Percentiles rank a stretch among this genome's conserved stretches.
Conservation (phyloP, 2,888 invertebrate species). For the Anarsia innoxiella region DNA sequence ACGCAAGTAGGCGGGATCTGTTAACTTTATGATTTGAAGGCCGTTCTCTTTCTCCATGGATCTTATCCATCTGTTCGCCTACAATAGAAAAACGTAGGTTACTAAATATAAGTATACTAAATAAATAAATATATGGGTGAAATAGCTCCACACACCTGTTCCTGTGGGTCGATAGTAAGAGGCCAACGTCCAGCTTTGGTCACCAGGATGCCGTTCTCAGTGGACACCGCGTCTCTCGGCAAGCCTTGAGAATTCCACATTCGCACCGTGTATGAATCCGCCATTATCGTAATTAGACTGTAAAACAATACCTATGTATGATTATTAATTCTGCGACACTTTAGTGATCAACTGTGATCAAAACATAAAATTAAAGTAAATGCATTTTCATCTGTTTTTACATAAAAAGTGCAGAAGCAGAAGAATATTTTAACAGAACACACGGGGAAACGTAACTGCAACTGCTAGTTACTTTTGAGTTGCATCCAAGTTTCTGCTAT, state of each 20-base stretch:
- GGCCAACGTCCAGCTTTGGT: conserved; percentile 90
- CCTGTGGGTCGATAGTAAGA: conserved; percentile 95
- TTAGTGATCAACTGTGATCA: no score
- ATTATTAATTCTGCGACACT: no score
- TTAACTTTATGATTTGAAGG: conserved; percentile 85
- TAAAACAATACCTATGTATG: no score
- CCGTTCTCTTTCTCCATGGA: conserved; percentile 88
- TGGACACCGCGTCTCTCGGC: conserved; percentile 90
- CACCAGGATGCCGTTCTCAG: conserved; percentile 94
- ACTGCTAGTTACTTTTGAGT: no score
- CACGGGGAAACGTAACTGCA: no score
- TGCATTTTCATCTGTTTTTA: no score
- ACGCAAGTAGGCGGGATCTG: conserved; percentile 83
- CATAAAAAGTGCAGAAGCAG: no score
- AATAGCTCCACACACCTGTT: conserved; percentile 77
- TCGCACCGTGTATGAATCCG: conserved; percentile 90
- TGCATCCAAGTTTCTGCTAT: no score
- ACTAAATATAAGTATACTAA: no score
- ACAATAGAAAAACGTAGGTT: conserved; percentile 4
- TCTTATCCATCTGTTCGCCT: conserved; percentile 94
- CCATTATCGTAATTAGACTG: conserved; percentile 82
- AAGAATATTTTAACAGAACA: no score
- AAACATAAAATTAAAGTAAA: no score
- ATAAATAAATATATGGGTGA: not conserved
- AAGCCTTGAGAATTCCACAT: conserved; percentile 93